Evolutionary conservation across 64 coral and sea anemone genomes (phyloP).

Genomic region (Pachyseris speciosa): DNA sequence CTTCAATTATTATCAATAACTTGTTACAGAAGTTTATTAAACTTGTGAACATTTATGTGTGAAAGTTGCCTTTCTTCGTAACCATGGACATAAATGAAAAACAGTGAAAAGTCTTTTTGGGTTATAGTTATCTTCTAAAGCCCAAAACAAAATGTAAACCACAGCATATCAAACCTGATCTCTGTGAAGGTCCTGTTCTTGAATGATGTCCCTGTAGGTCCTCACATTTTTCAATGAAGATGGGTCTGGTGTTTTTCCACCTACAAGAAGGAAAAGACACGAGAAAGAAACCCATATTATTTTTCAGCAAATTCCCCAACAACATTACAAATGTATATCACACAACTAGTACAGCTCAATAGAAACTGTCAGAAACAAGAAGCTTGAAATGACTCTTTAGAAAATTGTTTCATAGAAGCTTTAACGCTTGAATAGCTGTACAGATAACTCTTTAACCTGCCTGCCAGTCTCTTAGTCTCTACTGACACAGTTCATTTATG

Average conservation of each 20-base stretch:
- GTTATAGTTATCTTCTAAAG: no score
- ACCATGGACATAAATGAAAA: no score
- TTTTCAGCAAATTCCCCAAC: neutral
- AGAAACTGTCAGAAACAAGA: neutral
- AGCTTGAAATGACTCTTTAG: neutral
- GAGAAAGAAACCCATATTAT: constrained; percentile 8
- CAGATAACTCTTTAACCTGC: neutral
- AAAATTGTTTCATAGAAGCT: no score
- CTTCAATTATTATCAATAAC: no score
- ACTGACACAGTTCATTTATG: constrained; percentile 16
- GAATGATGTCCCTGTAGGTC: constrained; percentile 65
- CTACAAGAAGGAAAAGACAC: constrained; percentile 48
- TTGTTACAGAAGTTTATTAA: no score
- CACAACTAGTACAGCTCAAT: neutral
- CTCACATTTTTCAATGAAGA: constrained; percentile 24
- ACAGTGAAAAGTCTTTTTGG: no score
- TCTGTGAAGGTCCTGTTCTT: constrained; percentile 56
- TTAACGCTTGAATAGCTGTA: neutral
- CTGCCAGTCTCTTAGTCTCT: constrained; percentile 21
- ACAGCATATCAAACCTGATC: constrained; percentile 41
- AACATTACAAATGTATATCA: neutral
- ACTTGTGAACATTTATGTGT: no score
- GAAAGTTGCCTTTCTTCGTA: no score
- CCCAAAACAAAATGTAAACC: no score
- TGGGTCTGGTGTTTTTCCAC: constrained; percentile 76